Base-by-base conservation (phyloP, 2,113 vertebrate species). In the Coryphaenoides rupestris region DNA sequence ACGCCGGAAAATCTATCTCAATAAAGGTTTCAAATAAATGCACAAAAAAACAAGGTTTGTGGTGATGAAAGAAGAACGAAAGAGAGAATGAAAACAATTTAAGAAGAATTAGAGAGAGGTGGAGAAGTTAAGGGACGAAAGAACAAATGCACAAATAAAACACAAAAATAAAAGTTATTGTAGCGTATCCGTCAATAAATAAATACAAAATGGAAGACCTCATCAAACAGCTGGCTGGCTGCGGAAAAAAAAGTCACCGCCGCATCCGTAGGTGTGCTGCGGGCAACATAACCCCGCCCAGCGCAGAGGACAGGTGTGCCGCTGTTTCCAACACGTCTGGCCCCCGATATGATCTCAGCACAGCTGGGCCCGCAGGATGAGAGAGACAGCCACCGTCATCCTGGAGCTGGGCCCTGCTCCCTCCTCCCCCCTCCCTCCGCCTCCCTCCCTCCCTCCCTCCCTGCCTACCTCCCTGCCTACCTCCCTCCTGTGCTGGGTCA, bases 341-440 rank as follows among this genome's bases (percentile, higher is more conserved):
- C 72, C 63, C 56, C 72, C 21, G 62, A 64, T 74, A 72, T 6
- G 33, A 78, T 63, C 66, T 73, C 33, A 19, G 68, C 77, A 73
- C 80, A 72, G 84, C 70, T 74, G 68, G 69, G 75, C 77, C 80
- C 78, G n/a, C n/a, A n/a, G n/a, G n/a, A n/a, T 85, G 79, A 65
- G 65, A 84, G 76, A 73, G 67, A 55, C 23, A 56, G 59, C 74
- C 63, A 70, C 70, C 65, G 57, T 23, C 69, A 15, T 70, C 21
- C 53, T 69, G 68, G 83, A 81, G 71, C 75, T 75, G 70, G 73
- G 72, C 64, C 73, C 67, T 40, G 71, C 68, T 74, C 75, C 65
- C 15, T 62, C 47, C 28, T 58, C 74, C 62, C 68, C 61, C 72
- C 67, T 5, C 19, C 26, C 5, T 17, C 14, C 53, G 19, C 19